These are phyloP conservation scores for Tribolium freemani DNA, from an alignment of 2,888 invertebrate genomes.

Conservation along the genomic window DNA sequence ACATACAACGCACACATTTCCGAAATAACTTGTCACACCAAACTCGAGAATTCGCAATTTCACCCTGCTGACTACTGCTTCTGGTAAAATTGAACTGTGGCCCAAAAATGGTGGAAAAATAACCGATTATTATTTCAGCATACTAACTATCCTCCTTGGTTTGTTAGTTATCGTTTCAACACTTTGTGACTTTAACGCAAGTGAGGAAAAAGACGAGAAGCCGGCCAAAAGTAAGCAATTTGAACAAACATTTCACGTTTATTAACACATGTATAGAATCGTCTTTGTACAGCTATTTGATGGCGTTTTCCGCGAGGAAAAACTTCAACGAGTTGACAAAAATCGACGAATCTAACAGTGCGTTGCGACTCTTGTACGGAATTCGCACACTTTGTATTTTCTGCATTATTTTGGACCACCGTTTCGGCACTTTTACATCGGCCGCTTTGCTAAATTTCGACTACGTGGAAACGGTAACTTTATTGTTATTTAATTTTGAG, in stretches of 20 bases:
- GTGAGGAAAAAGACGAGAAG: slow-evolving; percentile 54
- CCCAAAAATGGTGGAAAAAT: not conserved
- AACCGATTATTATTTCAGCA: slow-evolving; percentile 52
- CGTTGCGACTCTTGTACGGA: slow-evolving; percentile 73
- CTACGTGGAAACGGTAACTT: slow-evolving; percentile 70
- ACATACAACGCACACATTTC: slow-evolving; percentile 55
- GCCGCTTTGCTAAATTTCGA: slow-evolving; percentile 73
- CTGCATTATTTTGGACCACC: slow-evolving; percentile 72
- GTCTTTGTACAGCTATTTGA: slow-evolving; percentile 44
- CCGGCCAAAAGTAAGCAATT: slow-evolving; percentile 56
- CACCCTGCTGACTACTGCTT: slow-evolving; percentile 62
- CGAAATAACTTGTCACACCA: slow-evolving; percentile 59
- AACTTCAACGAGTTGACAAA: slow-evolving; percentile 66
- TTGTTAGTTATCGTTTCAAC: slow-evolving; percentile 62
- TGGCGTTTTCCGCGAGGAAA: slow-evolving; percentile 61
- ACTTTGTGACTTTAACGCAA: slow-evolving; percentile 58
- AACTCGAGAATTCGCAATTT: slow-evolving; percentile 55
- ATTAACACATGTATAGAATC: slow-evolving; percentile 41
- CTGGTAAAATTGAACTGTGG: slow-evolving; percentile 57
- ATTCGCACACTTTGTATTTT: slow-evolving; percentile 72
- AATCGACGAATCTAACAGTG: slow-evolving; percentile 66
- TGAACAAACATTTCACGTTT: not conserved
- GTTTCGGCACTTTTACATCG: slow-evolving; percentile 70
- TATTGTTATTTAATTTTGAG: not conserved
- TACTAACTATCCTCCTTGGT: slow-evolving; percentile 58